A percentile compares a stretch with the other conserved stretches of the same genome.
phyloP scores from a whole-genome alignment of 2,113 vertebrate genomes.

The Notarius lentiginosus region DNA sequence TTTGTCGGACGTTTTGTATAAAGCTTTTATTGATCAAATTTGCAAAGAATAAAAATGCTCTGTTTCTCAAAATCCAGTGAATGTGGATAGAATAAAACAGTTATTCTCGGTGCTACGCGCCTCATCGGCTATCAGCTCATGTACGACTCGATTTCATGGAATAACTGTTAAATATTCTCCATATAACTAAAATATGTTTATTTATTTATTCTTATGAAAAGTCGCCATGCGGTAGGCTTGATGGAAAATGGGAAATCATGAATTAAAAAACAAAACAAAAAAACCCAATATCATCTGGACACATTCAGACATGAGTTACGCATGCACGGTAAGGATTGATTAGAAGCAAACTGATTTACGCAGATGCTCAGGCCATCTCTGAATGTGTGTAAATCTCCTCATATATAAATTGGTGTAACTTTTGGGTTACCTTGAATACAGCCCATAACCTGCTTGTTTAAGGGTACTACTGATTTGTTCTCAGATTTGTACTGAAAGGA shows the following conservation, averaged over 20 bases:
- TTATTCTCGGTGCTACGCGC: no score
- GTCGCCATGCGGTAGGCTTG: not conserved
- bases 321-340: not conserved
- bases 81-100: no score
- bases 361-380: not conserved
- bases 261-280: not conserved
- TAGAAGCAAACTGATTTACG: not conserved
- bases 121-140: no score
- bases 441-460: not conserved
- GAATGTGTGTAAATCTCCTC: not conserved
- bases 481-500: not conserved
- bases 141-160: no score
- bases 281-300: not conserved
- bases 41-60: no score
- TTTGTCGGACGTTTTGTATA: no score
- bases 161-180: no score
- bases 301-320: not conserved
- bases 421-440: not conserved
- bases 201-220: not conserved
- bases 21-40: no score
- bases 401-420: not conserved
- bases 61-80: no score
- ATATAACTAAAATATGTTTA: not conserved
- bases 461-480: not conserved
- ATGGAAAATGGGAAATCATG: not conserved